These are phyloP conservation scores for Tetheella fluctuosa DNA, from an alignment of 2,888 invertebrate species.

Conservation along the genomic window DNA sequence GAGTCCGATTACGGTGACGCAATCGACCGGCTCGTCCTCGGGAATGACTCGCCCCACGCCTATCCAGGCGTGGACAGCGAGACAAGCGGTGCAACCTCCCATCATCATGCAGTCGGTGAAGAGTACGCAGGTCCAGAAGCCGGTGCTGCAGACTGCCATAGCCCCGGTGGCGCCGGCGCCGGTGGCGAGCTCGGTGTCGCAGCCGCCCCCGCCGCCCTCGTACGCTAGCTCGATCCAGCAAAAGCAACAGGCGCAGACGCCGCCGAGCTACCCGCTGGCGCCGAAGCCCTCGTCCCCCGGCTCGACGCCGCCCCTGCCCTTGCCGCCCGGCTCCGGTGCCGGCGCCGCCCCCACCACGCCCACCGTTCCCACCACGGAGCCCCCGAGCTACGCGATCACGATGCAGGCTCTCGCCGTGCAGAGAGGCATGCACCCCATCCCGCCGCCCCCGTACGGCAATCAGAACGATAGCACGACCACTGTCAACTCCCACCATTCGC, in stretches of 20 bases:
- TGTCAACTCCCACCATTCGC: conserved; percentile 81
- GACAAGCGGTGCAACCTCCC: conserved; percentile 95
- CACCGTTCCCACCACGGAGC: conserved; percentile 91
- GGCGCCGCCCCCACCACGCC: conserved; percentile 69
- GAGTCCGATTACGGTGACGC: conserved; percentile 90
- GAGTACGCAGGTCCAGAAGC: conserved; percentile 97
- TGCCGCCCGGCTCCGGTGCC: conserved; percentile 67
- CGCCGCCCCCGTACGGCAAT: conserved; percentile 88
- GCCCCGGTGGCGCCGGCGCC: conserved; percentile 92
- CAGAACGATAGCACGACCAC: conserved; percentile 68
- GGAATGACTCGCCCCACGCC: conserved; percentile 92
- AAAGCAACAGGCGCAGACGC: conserved; percentile 84
- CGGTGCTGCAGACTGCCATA: conserved; percentile 96
- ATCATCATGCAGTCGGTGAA: conserved; percentile 99
- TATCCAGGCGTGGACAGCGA: conserved; percentile 92
- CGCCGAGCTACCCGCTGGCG: conserved; percentile 78
- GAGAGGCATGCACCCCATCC: conserved; percentile 87
- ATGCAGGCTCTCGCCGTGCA: conserved; percentile 92
- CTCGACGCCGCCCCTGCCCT: conserved; percentile 70
- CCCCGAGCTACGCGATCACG: conserved; percentile 95
- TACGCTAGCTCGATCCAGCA: conserved; percentile 92
- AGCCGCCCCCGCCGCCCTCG: conserved; percentile 92
- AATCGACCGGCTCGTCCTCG: conserved; percentile 85
- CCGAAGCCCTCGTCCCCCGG: conserved; percentile 83
- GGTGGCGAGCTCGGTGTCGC: conserved; percentile 75